A percentile compares a stretch with the other conserved stretches of the same genome.
Conservation (phyloP, 2,888 invertebrate genomes). For the Cremastinae sp. region DNA sequence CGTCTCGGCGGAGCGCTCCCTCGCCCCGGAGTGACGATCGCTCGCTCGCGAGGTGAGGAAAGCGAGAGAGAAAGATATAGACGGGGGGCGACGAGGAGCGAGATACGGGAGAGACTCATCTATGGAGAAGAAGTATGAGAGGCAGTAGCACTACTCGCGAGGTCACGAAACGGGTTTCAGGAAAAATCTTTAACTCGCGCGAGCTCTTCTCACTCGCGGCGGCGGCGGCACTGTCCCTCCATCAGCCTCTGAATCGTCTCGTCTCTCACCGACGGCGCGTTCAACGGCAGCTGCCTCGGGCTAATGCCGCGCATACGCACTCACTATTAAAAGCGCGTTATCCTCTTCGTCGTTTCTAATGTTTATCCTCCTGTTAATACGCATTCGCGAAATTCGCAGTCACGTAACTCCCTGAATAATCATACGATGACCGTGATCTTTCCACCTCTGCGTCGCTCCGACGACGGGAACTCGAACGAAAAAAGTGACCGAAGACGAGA, state of each 20-base stretch:
- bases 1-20: neutral
- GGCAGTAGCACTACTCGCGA: conserved; percentile 64
- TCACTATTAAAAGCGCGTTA: conserved; percentile 52
- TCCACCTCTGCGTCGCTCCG: neutral
- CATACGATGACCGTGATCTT: neutral
- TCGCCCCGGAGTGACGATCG: neutral
- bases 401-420: conserved; percentile 9
- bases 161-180: conserved; percentile 75
- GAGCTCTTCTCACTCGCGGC: conserved; percentile 64
- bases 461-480: neutral
- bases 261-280: conserved; percentile 32
- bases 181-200: conserved; percentile 70
- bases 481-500: no score
- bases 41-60: no score
- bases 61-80: no score
- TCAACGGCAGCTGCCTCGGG: conserved; percentile 54
- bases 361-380: conserved; percentile 59
- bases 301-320: conserved; percentile 43
- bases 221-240: conserved; percentile 23
- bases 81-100: no score
- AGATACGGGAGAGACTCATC: conserved; percentile 48
- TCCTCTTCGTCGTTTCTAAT: conserved; percentile 38
- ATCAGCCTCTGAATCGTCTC: conserved; percentile 57
- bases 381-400: conserved; percentile 49
- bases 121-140: conserved; percentile 63